Evolutionary conservation across 2,888 invertebrate genomes (phyloP).

Genomic region (Arge pagana): DNA sequence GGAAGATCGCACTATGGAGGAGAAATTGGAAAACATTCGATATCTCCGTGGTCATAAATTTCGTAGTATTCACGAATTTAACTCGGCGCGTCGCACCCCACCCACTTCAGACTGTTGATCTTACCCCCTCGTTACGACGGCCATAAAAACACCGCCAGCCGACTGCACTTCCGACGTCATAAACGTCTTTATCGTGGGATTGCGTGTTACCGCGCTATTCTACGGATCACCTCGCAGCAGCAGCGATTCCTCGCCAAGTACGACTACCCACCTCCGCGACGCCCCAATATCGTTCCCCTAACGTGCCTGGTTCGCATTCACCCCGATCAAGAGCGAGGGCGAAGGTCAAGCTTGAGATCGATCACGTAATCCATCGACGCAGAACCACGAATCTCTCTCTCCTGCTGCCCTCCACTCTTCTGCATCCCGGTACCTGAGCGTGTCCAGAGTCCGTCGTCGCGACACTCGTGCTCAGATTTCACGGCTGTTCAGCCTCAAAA

Average conservation of each 20-base stretch:
- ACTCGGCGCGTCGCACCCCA: conserved; percentile 4
- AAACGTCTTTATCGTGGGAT: conserved; percentile 27
- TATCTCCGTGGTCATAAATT: conserved; percentile 17
- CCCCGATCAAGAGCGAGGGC: not conserved
- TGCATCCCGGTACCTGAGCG: no score
- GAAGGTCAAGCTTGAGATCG: conserved; percentile 5
- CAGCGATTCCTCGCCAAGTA: conserved; percentile 24
- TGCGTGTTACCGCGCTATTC: conserved; percentile 35
- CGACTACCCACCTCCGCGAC: conserved; percentile 26
- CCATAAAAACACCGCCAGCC: conserved; percentile 13
- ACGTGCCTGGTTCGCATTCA: conserved; percentile 15
- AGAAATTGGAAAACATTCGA: no score
- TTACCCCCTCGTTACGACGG: conserved; percentile 9
- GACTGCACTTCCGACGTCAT: conserved; percentile 19
- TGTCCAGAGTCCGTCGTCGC: no score
- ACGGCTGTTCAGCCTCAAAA: no score
- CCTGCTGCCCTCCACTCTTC: conserved; percentile 20
- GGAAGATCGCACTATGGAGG: no score
- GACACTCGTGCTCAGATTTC: no score
- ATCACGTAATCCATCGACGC: not conserved
- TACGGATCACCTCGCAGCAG: conserved; percentile 29
- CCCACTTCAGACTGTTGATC: conserved; percentile 14
- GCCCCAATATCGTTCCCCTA: conserved; percentile 34
- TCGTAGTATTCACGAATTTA: conserved; percentile 13
- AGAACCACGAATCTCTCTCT: conserved; percentile 18